Evolutionary conservation across 2,888 invertebrate species (phyloP).

Genomic region (Lycia hirtaria): DNA sequence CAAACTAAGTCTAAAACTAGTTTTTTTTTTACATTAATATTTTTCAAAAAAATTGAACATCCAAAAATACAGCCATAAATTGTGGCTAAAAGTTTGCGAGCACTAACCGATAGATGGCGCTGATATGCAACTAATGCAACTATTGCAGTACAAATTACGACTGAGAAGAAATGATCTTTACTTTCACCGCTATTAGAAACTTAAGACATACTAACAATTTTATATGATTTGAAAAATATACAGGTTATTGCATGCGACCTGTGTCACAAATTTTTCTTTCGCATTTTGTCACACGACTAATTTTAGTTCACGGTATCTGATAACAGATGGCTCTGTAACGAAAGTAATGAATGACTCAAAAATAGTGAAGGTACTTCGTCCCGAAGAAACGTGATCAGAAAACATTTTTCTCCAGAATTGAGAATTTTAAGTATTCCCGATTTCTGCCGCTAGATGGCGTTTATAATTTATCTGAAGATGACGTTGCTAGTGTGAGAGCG

Average conservation of each 20-base stretch:
- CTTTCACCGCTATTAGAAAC: neutral
- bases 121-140: conserved; percentile 9
- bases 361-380: no score
- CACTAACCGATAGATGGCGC: conserved; percentile 42
- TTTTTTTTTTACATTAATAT: conserved; percentile 16
- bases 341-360: no score
- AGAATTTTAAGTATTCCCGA: neutral
- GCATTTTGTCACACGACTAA: no score
- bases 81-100: conserved; percentile 39
- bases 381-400: no score
- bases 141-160: conserved; percentile 6
- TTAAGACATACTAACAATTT: neutral
- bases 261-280: no score
- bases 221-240: no score
- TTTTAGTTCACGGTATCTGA: neutral
- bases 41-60: conserved; percentile 20
- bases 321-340: conserved; percentile 45
- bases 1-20: neutral
- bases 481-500: conserved; percentile 83
- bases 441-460: conserved; percentile 39
- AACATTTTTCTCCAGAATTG: no score
- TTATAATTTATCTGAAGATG: conserved; percentile 81
- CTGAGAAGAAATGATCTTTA: conserved; percentile 24
- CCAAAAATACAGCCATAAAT: conserved; percentile 34
- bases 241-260: no score